Percentiles rank a stretch among this genome's conserved stretches.
These are phyloP conservation scores for Pionites leucogaster DNA, from an alignment of 2,113 vertebrate genomes.

Conservation along the genomic window DNA sequence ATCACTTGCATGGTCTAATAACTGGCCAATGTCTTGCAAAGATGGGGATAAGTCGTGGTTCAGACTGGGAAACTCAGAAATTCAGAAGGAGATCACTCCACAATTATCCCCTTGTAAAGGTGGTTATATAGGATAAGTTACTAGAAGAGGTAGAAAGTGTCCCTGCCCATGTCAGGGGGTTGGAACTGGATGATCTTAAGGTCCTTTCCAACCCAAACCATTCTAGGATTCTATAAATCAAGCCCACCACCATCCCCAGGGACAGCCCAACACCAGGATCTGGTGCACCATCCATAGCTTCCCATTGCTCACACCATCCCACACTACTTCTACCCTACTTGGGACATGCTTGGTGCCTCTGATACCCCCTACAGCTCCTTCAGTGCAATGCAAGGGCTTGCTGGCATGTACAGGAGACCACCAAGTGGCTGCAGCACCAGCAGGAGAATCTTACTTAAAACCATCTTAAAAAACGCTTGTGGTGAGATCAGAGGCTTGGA, in stretches of 20 bases:
- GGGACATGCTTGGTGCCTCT: background rate
- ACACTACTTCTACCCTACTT: background rate
- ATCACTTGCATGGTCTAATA: background rate
- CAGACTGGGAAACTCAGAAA: background rate
- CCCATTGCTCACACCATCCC: background rate
- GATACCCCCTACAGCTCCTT: background rate
- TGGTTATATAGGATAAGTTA: accelerated
- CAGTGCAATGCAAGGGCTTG: accelerated
- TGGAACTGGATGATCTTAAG: background rate
- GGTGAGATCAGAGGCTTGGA: background rate
- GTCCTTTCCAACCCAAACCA: background rate
- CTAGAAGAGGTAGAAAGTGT: background rate
- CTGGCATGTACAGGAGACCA: background rate
- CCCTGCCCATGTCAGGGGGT: background rate
- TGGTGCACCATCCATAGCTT: background rate
- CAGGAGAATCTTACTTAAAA: background rate
- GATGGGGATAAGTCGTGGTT: background rate
- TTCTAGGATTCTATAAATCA: background rate
- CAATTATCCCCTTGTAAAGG: background rate
- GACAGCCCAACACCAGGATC: background rate
- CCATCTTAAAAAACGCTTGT: background rate
- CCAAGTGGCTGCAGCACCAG: accelerated
- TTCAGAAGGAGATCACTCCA: background rate
- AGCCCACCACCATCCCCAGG: background rate
- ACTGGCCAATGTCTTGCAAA: background rate